A percentile compares a stretch with the other conserved stretches of the same genome.
phyloP scores from a whole-genome alignment of 2,113 vertebrate species.

The Eubucco bourcierii region DNA sequence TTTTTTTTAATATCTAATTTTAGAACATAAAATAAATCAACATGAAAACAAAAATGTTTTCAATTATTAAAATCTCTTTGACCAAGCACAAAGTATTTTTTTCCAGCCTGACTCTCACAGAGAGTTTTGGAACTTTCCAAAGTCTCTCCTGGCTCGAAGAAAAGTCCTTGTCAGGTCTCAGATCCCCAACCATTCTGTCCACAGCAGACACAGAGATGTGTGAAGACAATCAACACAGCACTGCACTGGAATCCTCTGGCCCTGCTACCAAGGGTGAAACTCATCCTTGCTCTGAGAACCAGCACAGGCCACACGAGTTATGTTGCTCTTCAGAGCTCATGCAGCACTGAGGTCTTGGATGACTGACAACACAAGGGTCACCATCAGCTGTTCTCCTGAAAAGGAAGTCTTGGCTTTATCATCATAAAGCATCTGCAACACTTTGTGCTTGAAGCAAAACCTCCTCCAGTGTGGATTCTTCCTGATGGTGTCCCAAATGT shows the following conservation, averaged over 20 bases:
- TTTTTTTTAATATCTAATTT: background rate
- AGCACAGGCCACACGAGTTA: background rate
- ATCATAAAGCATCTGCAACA: background rate
- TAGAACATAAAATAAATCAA: background rate
- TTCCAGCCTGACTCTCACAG: background rate
- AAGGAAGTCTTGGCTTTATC: background rate
- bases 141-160: background rate
- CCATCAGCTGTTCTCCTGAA: background rate
- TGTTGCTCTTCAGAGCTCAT: background rate
- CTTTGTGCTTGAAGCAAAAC: background rate
- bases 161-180: background rate
- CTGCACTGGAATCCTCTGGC: background rate
- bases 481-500: background rate
- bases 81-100: background rate
- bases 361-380: background rate
- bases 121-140: background rate
- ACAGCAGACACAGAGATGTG: background rate
- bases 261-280: background rate
- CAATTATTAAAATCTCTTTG: conserved; percentile 1
- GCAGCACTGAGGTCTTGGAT: background rate
- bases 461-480: background rate
- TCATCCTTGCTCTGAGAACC: background rate
- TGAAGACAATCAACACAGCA: background rate
- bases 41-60: conserved; percentile 13
- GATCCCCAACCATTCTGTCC: background rate